A percentile compares a stretch with the other conserved stretches of the same genome.
Evolutionary conservation across 2,797 vertebrate species (phyloP).

Genomic region (Sebastes steindachneri): DNA sequence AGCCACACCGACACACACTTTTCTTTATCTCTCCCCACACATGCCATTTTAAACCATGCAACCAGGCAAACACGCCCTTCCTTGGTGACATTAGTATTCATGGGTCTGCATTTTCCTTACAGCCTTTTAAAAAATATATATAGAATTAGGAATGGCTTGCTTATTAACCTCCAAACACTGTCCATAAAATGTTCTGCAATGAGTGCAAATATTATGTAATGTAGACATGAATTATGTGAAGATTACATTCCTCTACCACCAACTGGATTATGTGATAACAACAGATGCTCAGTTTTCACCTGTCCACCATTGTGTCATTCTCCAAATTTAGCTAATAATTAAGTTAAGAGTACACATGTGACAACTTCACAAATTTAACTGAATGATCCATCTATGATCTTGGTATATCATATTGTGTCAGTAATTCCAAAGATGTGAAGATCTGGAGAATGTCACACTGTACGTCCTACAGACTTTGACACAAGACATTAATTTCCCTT

Average conservation of each 20-base stretch:
- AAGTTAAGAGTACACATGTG: background rate
- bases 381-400: background rate
- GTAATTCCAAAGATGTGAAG: background rate
- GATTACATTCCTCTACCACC: background rate
- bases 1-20: background rate
- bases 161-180: background rate
- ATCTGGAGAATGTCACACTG: background rate
- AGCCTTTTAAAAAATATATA: background rate
- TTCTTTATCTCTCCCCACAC: constrained; percentile 10
- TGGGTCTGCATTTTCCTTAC: background rate
- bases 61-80: background rate
- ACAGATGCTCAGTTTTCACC: constrained; percentile 2
- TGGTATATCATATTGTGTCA: background rate
- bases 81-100: constrained; percentile 17
- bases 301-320: background rate
- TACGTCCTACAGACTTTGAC: background rate
- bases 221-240: constrained; percentile 18
- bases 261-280: constrained; percentile 6
- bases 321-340: background rate
- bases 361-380: background rate
- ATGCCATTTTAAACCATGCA: constrained; percentile 1
- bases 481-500: background rate
- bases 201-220: constrained; percentile 1
- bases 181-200: background rate
- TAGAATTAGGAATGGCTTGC: background rate